Evolutionary conservation across 2,113 vertebrate genomes (phyloP), one percentile per base, ranked within the genome.

Genomic region (Gallinago media): DNA sequence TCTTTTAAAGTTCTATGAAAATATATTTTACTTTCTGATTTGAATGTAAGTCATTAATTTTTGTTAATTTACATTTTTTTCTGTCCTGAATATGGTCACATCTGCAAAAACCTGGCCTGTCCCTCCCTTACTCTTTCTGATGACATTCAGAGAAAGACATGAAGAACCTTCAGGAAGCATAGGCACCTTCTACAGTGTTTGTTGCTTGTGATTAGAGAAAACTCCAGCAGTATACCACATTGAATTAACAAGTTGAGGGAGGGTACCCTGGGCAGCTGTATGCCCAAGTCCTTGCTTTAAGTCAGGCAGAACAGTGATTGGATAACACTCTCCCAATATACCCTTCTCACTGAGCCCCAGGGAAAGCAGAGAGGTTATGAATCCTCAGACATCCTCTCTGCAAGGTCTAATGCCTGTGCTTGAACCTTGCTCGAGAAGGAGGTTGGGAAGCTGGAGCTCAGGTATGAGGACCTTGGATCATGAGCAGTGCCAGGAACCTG

Each of bases 51-150:
- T 72, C 94, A 76, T 93, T 89, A 97, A 14, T 58, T 13, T 82
- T 92, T 78, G 31, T 11, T 95, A 86, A 88, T 96, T 97, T 75
- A 62, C 36, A 81, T 72, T 91, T 84, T 17, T 17, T 95, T 93
- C 88, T 77, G 22, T 59, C 73, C 68, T 61, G 68, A 92, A 71
- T 91, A 94, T 23, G 6, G 9, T 80, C 44, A 59, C 55, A 75
- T 89, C 89, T 92, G 81, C 77, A 68, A 90, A 85, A 72, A n/a
- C 12, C 11, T 70, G 61, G 84, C 11, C 3, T 40, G 1, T 13
- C 54, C 12, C 16, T 94, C 38, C 31, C n/a, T 80, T 72, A 71
- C 32, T 61, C 40, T 83, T 38, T 74, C n/a, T 62, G 40, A 67
- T 34, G 59, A 49, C 8, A 14, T 46, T 52, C 70, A 78, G n/a